These are phyloP conservation scores for Pemphredon lugubris DNA, from an alignment of 2,888 invertebrate genomes.

Conservation along the genomic window DNA sequence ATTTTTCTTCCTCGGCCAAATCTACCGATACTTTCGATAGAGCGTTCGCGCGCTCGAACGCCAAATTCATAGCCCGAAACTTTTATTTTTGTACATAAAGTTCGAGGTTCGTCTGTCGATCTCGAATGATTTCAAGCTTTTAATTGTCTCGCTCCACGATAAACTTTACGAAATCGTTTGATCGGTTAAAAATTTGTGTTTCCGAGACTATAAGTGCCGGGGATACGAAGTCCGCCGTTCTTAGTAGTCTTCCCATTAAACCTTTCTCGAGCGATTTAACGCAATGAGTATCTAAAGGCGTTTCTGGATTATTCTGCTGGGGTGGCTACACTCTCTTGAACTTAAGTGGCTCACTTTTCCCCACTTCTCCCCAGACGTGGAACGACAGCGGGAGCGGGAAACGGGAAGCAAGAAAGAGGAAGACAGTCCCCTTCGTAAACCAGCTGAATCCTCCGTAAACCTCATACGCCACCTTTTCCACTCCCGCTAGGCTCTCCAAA, in stretches of 20 bases:
- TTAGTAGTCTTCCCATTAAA: conserved; percentile 54
- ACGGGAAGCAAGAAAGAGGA: no score
- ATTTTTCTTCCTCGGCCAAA: no score
- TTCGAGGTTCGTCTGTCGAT: no score
- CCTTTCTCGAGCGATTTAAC: conserved; percentile 58
- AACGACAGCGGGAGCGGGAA: conserved; percentile 38
- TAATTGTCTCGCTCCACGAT: background rate
- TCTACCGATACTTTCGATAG: no score
- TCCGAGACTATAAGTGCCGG: conserved; percentile 18
- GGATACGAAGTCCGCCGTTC: no score
- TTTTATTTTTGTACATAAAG: no score
- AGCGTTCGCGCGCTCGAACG: no score
- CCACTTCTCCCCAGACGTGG: conserved; percentile 44
- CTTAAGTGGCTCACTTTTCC: conserved; percentile 59
- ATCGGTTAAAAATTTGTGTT: conserved; percentile 36
- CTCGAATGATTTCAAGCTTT: background rate
- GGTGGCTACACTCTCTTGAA: conserved; percentile 58
- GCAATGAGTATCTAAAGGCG: conserved; percentile 57
- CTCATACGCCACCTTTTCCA: conserved; percentile 31
- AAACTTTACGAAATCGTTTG: conserved; percentile 5
- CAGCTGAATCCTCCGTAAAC: conserved; percentile 50
- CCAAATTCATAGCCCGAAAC: no score
- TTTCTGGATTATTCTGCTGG: conserved; percentile 55
- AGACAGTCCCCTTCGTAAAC: conserved; percentile 46
- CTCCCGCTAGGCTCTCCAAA: conserved; percentile 1